phyloP scores from a whole-genome alignment of 2,888 invertebrate species.

The Clepsis dumicolana region DNA sequence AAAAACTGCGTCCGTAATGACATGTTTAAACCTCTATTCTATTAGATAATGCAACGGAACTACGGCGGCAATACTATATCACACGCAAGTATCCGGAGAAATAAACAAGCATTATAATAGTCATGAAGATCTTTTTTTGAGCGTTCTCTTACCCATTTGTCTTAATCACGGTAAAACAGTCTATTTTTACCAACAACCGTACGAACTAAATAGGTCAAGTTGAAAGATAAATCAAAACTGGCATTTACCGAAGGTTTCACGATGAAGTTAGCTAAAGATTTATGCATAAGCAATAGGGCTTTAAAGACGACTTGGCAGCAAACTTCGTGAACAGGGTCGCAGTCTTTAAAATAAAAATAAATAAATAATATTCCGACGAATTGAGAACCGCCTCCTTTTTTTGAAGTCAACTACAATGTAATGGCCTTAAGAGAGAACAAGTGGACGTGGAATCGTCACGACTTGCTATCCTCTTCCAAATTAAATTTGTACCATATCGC shows the following conservation, averaged over 20 bases:
- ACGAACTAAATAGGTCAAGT: conserved; percentile 16
- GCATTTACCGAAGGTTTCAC: conserved; percentile 19
- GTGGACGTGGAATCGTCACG: conserved; percentile 60
- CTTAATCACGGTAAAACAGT: conserved; percentile 21
- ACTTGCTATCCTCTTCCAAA: conserved; percentile 68
- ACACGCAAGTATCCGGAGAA: background rate
- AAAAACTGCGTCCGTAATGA: conserved; percentile 1
- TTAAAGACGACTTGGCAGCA: background rate
- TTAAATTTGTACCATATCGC: conserved; percentile 68
- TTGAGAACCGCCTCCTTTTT: too few species aligned
- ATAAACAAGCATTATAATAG: conserved; percentile 9
- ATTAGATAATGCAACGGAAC: conserved; percentile 21
- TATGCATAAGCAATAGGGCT: background rate
- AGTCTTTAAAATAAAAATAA: too few species aligned
- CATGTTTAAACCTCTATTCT: conserved; percentile 17
- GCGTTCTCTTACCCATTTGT: conserved; percentile 23
- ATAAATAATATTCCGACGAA: too few species aligned
- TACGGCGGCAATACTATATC: background rate
- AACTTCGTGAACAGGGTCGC: too few species aligned
- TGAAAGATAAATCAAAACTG: conserved; percentile 16
- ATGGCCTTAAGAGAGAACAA: conserved; percentile 52
- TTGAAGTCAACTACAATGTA: too few species aligned
- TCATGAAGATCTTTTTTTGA: conserved; percentile 23
- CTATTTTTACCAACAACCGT: conserved; percentile 16
- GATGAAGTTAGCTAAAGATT: conserved; percentile 2